These are phyloP conservation scores for Margarornis squamiger DNA, from an alignment of 2,797 vertebrate genomes.

Conservation along the genomic window DNA sequence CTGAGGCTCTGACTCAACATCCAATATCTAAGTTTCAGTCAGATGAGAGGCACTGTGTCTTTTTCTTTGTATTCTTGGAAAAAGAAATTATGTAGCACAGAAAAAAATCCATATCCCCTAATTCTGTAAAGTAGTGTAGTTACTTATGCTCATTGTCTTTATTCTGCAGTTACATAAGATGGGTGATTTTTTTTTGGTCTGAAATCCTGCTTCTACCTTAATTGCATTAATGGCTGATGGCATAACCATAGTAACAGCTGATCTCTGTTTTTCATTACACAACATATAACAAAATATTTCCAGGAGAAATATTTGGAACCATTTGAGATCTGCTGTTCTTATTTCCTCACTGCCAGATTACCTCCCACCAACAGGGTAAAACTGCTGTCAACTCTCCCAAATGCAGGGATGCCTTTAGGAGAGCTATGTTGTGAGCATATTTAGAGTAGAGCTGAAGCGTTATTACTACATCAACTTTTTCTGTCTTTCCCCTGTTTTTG, in stretches of 20 bases:
- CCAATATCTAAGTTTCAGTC: background rate
- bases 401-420: conserved; percentile 83
- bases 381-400: conserved; percentile 84
- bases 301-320: background rate
- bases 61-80: background rate
- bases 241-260: conserved; percentile 50
- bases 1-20: conserved; percentile 1
- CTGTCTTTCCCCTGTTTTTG: background rate
- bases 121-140: conserved; percentile 1
- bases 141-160: conserved; percentile 18
- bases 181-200: conserved; percentile 24
- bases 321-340: background rate
- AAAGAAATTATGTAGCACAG: background rate
- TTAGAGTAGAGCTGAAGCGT: background rate
- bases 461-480: background rate
- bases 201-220: conserved; percentile 41
- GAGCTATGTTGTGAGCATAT: conserved; percentile 74
- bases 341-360: conserved; percentile 63
- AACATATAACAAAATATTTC: conserved; percentile 27
- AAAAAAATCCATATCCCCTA: background rate
- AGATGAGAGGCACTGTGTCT: background rate
- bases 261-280: conserved; percentile 21
- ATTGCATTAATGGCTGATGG: conserved; percentile 52
- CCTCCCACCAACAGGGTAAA: conserved; percentile 82
- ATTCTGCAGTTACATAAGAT: conserved; percentile 46